phyloP scores from a whole-genome alignment of 2,888 invertebrate species.

The Amphipyra berbera region DNA sequence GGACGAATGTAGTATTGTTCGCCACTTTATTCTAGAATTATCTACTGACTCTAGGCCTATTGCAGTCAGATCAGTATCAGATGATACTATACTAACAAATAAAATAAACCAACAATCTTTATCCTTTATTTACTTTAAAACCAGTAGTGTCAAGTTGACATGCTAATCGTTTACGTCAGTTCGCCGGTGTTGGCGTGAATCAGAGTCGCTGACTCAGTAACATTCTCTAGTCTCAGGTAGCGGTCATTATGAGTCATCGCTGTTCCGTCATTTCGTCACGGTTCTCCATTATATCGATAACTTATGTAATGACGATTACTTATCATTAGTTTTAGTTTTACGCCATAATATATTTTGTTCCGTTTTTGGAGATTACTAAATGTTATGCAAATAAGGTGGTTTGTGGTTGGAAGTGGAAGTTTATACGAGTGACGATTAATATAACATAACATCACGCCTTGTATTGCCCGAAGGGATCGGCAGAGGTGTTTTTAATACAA shows the following conservation, averaged over 20 bases:
- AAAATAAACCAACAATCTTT: constrained; percentile 1
- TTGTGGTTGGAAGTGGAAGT: too few relatives aligned
- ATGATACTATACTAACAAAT: too few relatives aligned
- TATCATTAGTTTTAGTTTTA: not conserved
- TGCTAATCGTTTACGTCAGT: constrained; percentile 41
- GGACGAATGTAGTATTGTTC: too few relatives aligned
- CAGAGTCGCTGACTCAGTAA: constrained; percentile 65
- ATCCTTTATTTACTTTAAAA: constrained; percentile 13
- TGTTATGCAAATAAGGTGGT: too few relatives aligned
- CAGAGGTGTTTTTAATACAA: too few relatives aligned
- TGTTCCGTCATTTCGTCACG: constrained; percentile 18
- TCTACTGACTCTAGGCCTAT: too few relatives aligned
- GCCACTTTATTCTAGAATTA: too few relatives aligned
- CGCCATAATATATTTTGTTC: not conserved
- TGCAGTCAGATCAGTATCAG: too few relatives aligned
- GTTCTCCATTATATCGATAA: not conserved
- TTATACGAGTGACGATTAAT: too few relatives aligned
- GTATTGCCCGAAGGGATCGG: too few relatives aligned
- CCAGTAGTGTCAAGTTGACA: constrained; percentile 30
- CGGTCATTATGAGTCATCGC: constrained; percentile 51
- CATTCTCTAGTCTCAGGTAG: constrained; percentile 65
- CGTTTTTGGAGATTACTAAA: not conserved
- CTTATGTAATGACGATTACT: constrained; percentile 4
- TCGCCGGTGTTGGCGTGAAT: constrained; percentile 45
- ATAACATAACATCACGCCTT: too few relatives aligned